Conservation (phyloP, 2,113 vertebrate species). For the Oxyura jamaicensis region DNA sequence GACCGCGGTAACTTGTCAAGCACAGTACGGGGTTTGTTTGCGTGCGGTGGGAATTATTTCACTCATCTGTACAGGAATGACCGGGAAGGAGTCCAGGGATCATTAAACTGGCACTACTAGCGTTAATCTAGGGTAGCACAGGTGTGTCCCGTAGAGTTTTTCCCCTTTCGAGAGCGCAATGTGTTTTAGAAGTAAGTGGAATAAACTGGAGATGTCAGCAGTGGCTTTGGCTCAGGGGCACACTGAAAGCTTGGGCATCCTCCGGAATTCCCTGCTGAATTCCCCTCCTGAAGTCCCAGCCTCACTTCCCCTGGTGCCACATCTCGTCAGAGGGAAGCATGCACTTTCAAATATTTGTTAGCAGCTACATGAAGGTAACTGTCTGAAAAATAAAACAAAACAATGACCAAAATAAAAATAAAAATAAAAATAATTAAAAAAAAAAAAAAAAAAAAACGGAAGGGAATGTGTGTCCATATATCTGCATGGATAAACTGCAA, state of each 20-base stretch:
- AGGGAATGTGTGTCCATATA: neutral
- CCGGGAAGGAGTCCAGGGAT: neutral
- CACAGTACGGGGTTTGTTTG: neutral
- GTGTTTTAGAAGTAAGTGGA: neutral
- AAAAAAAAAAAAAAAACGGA: neutral
- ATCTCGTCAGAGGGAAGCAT: neutral
- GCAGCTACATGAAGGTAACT: neutral
- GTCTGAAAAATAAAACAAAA: neutral
- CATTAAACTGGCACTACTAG: accelerated
- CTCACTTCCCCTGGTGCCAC: neutral
- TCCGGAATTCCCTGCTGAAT: neutral
- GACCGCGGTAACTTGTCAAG: neutral
- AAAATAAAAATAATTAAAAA: no score
- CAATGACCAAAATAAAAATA: neutral
- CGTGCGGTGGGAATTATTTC: neutral
- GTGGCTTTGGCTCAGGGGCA: neutral
- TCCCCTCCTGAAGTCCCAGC: neutral
- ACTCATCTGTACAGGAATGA: neutral
- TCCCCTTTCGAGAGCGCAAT: neutral
- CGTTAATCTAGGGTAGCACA: neutral
- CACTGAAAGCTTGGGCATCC: neutral
- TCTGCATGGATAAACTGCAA: neutral
- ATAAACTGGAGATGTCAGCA: neutral
- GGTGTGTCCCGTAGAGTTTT: neutral
- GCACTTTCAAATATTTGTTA: neutral